Percentiles rank a stretch among this genome's conserved stretches.
Evolutionary conservation across 2,113 vertebrate species (phyloP).

Genomic region (Dicerorhinus sumatrensis): DNA sequence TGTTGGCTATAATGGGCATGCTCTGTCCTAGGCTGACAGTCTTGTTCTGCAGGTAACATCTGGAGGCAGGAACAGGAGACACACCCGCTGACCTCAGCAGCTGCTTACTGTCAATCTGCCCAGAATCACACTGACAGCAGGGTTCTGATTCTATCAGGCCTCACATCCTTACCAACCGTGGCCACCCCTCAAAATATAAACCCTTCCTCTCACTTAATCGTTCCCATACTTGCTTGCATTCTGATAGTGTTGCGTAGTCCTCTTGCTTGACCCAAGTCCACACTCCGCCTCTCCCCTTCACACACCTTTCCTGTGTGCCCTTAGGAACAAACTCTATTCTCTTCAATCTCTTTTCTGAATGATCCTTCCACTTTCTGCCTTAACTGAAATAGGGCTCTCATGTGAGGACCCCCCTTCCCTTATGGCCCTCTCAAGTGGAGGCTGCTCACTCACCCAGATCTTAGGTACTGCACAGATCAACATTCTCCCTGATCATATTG

Average conservation of each 20-base stretch:
- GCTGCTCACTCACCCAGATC: background rate
- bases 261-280: background rate
- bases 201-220: background rate
- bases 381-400: background rate
- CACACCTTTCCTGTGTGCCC: background rate
- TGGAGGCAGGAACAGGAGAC: background rate
- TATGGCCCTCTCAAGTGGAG: background rate
- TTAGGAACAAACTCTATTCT: background rate
- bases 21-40: background rate
- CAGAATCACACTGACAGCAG: background rate
- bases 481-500: too few species aligned
- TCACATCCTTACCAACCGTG: background rate
- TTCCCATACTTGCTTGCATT: background rate
- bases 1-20: background rate
- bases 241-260: background rate
- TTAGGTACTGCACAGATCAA: background rate
- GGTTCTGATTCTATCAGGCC: background rate
- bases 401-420: accelerated
- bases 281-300: background rate
- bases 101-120: background rate
- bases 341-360: background rate
- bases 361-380: background rate
- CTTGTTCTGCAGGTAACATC: slow-evolving; percentile 60
- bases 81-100: background rate
- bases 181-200: background rate